A percentile compares a stretch with the other conserved stretches of the same genome.
Conservation (phyloP, 2,888 invertebrate species). For the Penaeus monodon region DNA sequence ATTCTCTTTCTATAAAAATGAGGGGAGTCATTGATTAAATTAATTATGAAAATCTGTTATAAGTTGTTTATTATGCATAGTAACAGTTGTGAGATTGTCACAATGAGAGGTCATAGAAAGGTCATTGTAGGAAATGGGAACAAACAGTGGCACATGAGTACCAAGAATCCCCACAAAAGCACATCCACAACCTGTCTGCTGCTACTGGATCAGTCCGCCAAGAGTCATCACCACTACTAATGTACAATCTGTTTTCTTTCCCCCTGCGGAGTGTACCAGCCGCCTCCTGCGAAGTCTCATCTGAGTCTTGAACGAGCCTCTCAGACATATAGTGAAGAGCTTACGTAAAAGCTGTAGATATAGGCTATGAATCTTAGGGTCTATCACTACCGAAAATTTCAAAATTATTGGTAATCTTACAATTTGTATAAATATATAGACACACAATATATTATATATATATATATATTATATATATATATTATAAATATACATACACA, state of each 20-base stretch:
- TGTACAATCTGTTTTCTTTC: slow-evolving; percentile 67
- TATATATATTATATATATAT: too few species aligned
- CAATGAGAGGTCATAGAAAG: slow-evolving; percentile 9
- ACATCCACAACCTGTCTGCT: slow-evolving; percentile 29
- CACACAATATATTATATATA: too few species aligned
- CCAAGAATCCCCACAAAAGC: slow-evolving; percentile 5
- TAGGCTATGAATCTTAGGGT: too few species aligned
- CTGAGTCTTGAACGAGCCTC: slow-evolving; percentile 62
- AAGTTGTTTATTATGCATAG: slow-evolving; percentile 13
- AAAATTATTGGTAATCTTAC: too few species aligned
- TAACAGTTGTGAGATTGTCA: background rate
- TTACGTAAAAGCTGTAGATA: too few species aligned
- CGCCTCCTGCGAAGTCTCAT: slow-evolving; percentile 66
- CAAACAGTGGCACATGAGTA: slow-evolving; percentile 2
- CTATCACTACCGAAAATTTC: too few species aligned
- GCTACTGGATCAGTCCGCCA: slow-evolving; percentile 27
- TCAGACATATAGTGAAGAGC: slow-evolving; percentile 32
- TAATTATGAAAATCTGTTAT: slow-evolving; percentile 33
- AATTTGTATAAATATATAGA: too few species aligned
- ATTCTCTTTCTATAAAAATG: slow-evolving; percentile 38
- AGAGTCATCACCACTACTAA: slow-evolving; percentile 66
- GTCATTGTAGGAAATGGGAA: slow-evolving; percentile 18
- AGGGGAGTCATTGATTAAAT: slow-evolving; percentile 10
- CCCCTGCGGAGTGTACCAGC: slow-evolving; percentile 66
- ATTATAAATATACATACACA: too few species aligned